A percentile compares a stretch with the other conserved stretches of the same genome.
These are phyloP conservation scores for Halisarca cf. caerulea DNA, from an alignment of 37 sponge, comb jelly and placozoan species.

Conservation along the genomic window DNA sequence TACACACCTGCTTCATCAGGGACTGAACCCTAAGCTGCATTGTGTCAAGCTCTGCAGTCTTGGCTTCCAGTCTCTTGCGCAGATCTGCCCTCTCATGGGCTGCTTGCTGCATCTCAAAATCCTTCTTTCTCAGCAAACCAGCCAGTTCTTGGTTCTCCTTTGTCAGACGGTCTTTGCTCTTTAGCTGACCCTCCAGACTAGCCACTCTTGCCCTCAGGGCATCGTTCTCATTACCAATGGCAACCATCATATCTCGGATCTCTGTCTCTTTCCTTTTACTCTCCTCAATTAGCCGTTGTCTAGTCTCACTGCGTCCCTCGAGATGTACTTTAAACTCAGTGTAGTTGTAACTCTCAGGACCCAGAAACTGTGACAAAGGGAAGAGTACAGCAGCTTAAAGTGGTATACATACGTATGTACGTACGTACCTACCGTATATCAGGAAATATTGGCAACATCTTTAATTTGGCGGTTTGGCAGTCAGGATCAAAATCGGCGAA, in stretches of 20 bases:
- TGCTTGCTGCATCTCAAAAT: not conserved
- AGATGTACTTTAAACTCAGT: constrained; percentile 45
- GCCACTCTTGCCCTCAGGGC: constrained; percentile 26
- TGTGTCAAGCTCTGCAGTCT: not conserved
- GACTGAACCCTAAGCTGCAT: not conserved
- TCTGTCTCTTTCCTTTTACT: constrained; percentile 54
- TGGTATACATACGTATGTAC: constrained; percentile 8
- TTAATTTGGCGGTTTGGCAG: no score
- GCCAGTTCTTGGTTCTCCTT: constrained; percentile 35
- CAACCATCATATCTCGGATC: constrained; percentile 44
- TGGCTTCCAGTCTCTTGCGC: not conserved
- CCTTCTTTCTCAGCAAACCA: not conserved
- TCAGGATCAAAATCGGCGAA: no score
- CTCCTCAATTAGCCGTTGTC: constrained; percentile 51
- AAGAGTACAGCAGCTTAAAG: not conserved
- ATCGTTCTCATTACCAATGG: constrained; percentile 40
- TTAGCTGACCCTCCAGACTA: constrained; percentile 6
- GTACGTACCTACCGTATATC: not conserved
- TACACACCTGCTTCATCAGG: constrained; percentile 9
- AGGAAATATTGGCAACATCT: no score
- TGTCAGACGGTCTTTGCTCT: constrained; percentile 16
- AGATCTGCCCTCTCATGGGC: not conserved
- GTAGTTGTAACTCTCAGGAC: constrained; percentile 14
- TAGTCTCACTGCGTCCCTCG: constrained; percentile 41
- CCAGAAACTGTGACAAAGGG: constrained; percentile 42